These are phyloP conservation scores for Crepidodera aurea DNA, from an alignment of 2,888 invertebrate genomes.

Conservation along the genomic window DNA sequence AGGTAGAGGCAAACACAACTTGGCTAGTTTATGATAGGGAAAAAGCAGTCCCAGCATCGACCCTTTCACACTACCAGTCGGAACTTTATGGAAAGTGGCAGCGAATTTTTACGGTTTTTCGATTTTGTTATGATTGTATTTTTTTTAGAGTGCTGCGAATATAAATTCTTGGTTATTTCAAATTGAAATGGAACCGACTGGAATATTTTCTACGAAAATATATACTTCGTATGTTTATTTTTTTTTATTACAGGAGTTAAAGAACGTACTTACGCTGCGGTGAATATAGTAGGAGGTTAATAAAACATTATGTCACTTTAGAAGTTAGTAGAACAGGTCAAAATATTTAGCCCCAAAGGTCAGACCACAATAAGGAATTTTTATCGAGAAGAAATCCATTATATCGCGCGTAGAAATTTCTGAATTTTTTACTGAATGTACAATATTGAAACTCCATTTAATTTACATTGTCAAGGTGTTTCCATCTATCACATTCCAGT, in stretches of 20 bases:
- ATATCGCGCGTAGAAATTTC: no score
- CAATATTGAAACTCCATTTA: no score
- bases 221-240: background rate
- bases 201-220: slow-evolving; percentile 1
- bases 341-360: no score
- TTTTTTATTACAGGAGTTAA: background rate
- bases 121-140: slow-evolving; percentile 38
- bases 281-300: no score
- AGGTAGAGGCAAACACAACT: slow-evolving; percentile 43
- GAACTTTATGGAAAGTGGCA: slow-evolving; percentile 36
- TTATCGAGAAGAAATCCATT: no score
- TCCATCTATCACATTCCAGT: no score
- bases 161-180: slow-evolving; percentile 26
- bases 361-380: no score
- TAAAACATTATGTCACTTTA: no score
- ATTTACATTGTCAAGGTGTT: no score
- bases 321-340: no score
- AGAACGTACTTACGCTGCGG: background rate
- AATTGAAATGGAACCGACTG: slow-evolving; percentile 18
- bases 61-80: slow-evolving; percentile 32
- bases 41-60: slow-evolving; percentile 33
- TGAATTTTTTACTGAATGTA: no score
- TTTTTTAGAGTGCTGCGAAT: slow-evolving; percentile 24
- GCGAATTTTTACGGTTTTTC: slow-evolving; percentile 35
- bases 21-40: slow-evolving; percentile 46